Percentiles rank a stretch among this genome's conserved stretches.
phyloP scores from a whole-genome alignment of 1,140 invertebrate genomes.

The Pinna nobilis region DNA sequence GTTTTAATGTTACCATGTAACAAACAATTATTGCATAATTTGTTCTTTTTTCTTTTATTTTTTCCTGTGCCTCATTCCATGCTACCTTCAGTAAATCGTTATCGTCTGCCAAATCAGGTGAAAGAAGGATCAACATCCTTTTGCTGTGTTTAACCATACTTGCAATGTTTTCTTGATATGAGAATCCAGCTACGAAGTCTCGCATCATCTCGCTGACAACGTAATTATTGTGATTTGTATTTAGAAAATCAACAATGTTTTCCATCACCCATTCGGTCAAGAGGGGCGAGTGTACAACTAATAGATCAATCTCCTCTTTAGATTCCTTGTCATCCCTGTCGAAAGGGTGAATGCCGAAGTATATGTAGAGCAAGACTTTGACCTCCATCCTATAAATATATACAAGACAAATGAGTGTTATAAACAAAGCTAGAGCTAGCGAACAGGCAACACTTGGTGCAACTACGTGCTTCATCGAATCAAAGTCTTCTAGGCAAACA shows the following conservation, averaged over 20 bases:
- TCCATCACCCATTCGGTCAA: constrained; percentile 53
- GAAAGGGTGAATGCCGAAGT: constrained; percentile 61
- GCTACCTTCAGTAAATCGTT: constrained; percentile 46
- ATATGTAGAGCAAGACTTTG: constrained; percentile 57
- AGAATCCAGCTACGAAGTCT: constrained; percentile 54
- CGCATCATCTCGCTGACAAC: constrained; percentile 51
- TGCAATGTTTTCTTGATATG: constrained; percentile 54
- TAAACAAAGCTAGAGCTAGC: constrained; percentile 27
- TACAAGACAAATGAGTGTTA: constrained; percentile 28
- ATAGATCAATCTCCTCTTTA: constrained; percentile 46
- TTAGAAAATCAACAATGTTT: constrained; percentile 46
- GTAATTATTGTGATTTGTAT: constrained; percentile 39
- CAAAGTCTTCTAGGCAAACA: constrained; percentile 46
- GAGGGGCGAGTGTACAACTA: constrained; percentile 44
- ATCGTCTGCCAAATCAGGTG: constrained; percentile 38
- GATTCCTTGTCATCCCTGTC: constrained; percentile 50
- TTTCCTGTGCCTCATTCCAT: constrained; percentile 50
- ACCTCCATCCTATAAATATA: constrained; percentile 49
- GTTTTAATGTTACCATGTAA: constrained; percentile 33
- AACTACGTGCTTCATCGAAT: constrained; percentile 40
- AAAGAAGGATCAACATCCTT: constrained; percentile 51
- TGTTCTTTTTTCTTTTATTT: constrained; percentile 48
- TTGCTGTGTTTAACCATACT: constrained; percentile 50
- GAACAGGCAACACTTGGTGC: constrained; percentile 38
- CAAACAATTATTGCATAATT: constrained; percentile 51